Percentiles rank a stretch among this genome's conserved stretches.
These are phyloP conservation scores for Platyura marginata DNA, from an alignment of 1,140 invertebrate species.

Conservation along the genomic window DNA sequence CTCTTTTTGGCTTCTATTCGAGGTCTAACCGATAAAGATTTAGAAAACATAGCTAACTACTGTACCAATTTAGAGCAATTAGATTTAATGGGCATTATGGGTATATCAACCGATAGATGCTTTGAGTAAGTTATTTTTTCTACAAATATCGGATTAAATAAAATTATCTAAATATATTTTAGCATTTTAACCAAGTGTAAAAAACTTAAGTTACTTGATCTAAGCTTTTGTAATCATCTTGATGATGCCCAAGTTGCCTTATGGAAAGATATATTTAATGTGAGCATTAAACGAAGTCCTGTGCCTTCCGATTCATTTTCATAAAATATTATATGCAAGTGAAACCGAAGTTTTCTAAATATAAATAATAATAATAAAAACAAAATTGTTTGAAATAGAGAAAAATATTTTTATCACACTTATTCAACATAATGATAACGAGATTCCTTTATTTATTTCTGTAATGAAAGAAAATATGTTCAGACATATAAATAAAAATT, in stretches of 20 bases:
- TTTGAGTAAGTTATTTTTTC: constrained; percentile 29
- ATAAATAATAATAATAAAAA: too few relatives aligned
- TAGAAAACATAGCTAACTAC: constrained; percentile 44
- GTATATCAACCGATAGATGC: constrained; percentile 51
- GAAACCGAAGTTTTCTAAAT: too few relatives aligned
- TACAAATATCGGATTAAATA: constrained; percentile 1
- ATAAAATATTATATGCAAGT: too few relatives aligned
- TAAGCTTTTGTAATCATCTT: constrained; percentile 72
- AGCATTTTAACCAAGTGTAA: constrained; percentile 41
- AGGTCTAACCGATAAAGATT: constrained; percentile 55
- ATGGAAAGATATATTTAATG: constrained; percentile 17
- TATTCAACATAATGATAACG: too few relatives aligned
- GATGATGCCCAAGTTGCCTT: constrained; percentile 40
- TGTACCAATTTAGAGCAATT: constrained; percentile 52
- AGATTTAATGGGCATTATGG: constrained; percentile 62
- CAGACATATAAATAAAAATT: too few relatives aligned
- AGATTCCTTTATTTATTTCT: too few relatives aligned
- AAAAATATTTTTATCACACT: too few relatives aligned
- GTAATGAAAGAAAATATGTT: too few relatives aligned
- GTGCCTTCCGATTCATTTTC: constrained; percentile 8
- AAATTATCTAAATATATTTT: constrained; percentile 9
- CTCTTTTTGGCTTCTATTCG: constrained; percentile 58
- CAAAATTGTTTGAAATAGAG: too few relatives aligned
- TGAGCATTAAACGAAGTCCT: constrained; percentile 19
- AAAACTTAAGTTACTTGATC: constrained; percentile 57